Base-by-base conservation (phyloP, 2,797 vertebrate genomes). In the Babyrousa celebensis region DNA sequence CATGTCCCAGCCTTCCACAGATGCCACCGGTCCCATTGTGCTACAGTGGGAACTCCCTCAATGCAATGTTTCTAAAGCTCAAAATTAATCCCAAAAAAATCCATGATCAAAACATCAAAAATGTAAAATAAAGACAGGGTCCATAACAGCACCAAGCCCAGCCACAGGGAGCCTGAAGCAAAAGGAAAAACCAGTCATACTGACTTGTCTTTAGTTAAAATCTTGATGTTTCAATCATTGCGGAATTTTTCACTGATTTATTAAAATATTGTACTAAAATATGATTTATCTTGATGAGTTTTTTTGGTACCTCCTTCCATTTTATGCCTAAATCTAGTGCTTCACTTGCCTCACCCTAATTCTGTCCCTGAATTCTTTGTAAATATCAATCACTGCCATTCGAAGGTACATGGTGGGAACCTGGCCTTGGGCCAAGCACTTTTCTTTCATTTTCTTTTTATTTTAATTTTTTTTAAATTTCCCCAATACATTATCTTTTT, bases 251-350 rank as follows among this genome's bases (percentile, higher is more conserved):
- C 32, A 68, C 43, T 85, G 20, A 85, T 78, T 80, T 95, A 17
- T 14, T 15, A 62, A 92, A 63, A 29, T 17, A 84, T 75, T 79
- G 3, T 27, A 89, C 91, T 67, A 91, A 96, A 96, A 86, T 89
- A 43, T 36, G 67, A 23, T 40, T 74, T 93, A 58, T 60, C 67
- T 96, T 65, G 12, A 77, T 88, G 72, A 43, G 21, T 32, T 20
- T 82, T 82, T 74, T 62, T 60, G 65, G 27, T 2, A 43, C 15
- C 14, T 23, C 20, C 48, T 89, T 75, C 43, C 48, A n/a, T 62
- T 43, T 48, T 77, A 40, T 79, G 15, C n/a, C 75, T 68, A 5
- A 79, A 89, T 62, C 43, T 86, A 10, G 48, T 68, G 21, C 67
- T 29, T 74, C 52, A 56, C 48, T 32, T 84, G 25, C 63, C 29